Percentiles rank a stretch among this genome's conserved stretches.
Evolutionary conservation across 2,797 vertebrate species (phyloP).

Genomic region (Eulemur mongoz): DNA sequence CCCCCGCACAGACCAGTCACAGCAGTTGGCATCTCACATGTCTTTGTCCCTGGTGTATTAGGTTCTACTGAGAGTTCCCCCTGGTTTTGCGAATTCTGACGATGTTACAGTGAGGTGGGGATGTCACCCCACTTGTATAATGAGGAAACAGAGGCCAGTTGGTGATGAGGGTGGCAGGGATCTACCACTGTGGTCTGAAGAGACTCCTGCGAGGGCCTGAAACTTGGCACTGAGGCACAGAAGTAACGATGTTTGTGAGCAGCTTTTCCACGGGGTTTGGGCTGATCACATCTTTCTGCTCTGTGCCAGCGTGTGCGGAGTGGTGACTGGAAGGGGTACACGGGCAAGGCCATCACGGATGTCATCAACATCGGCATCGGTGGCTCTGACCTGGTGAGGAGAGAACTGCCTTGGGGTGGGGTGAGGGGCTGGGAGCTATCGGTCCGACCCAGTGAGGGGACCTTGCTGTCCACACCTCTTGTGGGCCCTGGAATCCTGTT

Average conservation of each 20-base stretch:
- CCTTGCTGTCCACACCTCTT: neutral
- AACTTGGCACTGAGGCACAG: neutral
- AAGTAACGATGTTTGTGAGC: neutral
- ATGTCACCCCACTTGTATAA: neutral
- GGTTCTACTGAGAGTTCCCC: neutral
- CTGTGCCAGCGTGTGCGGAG: slow-evolving; percentile 92
- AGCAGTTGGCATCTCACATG: neutral
- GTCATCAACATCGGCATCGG: slow-evolving; percentile 98
- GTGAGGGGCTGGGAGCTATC: no score
- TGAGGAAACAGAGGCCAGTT: neutral
- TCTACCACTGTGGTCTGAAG: neutral
- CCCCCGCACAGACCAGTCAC: neutral
- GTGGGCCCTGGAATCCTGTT: neutral
- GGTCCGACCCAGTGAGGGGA: neutral
- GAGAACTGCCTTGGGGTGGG: neutral
- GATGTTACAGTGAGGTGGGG: neutral
- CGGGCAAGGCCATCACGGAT: slow-evolving; percentile 95
- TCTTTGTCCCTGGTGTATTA: neutral
- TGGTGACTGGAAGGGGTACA: slow-evolving; percentile 97
- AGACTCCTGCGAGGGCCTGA: neutral
- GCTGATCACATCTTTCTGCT: neutral
- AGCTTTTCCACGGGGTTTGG: neutral
- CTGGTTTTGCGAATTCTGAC: neutral
- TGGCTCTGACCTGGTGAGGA: slow-evolving; percentile 95
- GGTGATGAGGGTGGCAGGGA: neutral